Percentiles rank a stretch among this genome's conserved stretches.
Evolutionary conservation across 2,888 invertebrate genomes (phyloP).

Genomic region (Caenorhabditis parvicauda): DNA sequence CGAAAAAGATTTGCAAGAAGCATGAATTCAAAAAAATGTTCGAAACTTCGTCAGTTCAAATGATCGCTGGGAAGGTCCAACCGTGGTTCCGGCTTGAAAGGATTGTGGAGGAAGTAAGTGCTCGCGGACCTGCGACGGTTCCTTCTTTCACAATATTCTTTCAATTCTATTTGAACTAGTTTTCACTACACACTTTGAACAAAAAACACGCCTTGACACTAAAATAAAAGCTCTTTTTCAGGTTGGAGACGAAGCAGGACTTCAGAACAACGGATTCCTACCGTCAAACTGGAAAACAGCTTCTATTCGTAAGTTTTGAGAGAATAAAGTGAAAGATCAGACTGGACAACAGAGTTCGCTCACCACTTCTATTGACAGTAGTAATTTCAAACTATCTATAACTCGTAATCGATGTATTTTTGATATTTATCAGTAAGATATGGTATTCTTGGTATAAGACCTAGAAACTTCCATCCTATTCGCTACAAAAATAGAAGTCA

Average conservation of each 20-base stretch:
- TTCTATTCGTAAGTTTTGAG: constrained; percentile 17
- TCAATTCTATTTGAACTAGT: background rate
- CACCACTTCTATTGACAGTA: no score
- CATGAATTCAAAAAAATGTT: constrained; percentile 57
- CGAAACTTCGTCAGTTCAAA: constrained; percentile 43
- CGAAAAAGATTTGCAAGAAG: constrained; percentile 56
- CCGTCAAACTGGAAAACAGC: constrained; percentile 50
- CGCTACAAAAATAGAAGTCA: background rate
- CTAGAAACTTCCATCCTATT: no score
- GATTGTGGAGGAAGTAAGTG: constrained; percentile 37
- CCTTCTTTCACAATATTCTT: no score
- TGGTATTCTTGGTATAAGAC: no score
- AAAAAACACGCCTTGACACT: no score
- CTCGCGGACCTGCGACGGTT: constrained; percentile 17
- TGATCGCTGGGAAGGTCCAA: constrained; percentile 55
- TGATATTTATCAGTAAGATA: no score
- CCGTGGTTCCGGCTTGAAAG: constrained; percentile 56
- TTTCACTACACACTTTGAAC: no score
- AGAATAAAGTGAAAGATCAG: no score
- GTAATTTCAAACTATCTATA: no score
- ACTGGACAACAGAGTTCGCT: no score
- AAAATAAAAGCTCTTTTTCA: constrained; percentile 9
- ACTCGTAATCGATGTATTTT: no score
- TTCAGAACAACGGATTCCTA: constrained; percentile 23
- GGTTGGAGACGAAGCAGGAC: constrained; percentile 13